Base-by-base conservation (phyloP, 2,797 vertebrate species). In the Limosa lapponica region DNA sequence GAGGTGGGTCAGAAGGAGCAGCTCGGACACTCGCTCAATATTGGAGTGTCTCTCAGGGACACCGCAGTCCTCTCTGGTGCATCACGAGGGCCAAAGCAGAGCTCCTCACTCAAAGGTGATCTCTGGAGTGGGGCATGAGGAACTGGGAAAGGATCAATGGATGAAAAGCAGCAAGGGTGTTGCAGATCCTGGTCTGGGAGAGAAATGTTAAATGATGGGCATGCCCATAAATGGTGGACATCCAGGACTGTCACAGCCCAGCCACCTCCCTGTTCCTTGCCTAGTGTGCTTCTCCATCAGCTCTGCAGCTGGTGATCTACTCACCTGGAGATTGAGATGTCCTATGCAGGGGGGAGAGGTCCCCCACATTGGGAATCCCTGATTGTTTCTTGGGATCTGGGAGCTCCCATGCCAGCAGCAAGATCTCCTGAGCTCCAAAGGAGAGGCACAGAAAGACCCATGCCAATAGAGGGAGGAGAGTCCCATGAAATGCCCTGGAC, bases 1-100 rank as follows among this genome's bases (percentile, higher is more conserved):
- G 61, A 77, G 14, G 7, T 70, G 69, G 43, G 39, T 36, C 54
- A 57, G 64, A 36, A 85, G 37, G 14, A 62, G 43, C 20, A 51
- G n/a, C 61, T 71, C 1, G 0, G 23, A 43, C 37, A 25, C 28
- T 25, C 2, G 0, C 17, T 67, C 11, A 6, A 19, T 11, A 8
- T 39, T 28, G 46, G 70, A 80, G 48, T 6, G 24, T 55, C 57
- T 73, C 55, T 34, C 61, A 32, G 22, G 12, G 16, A 25, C 37
- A 74, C 24, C 66, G 16, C 13, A 13, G 4, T 34, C 66, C 48
- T 37, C 54, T 61, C 43, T 46, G 59, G 43, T 85, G 23, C 46
- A 43, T 46, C 67, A 57, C 0, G 0, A 57, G 28, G 25, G 23
- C 25, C 54, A 44, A 43, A 65, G 79, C 41, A 69, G 28, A 80